A percentile compares a stretch with the other conserved stretches of the same genome.
These are phyloP conservation scores for Microctonus aethiopoides DNA, from an alignment of 2,888 invertebrate species.

Conservation along the genomic window DNA sequence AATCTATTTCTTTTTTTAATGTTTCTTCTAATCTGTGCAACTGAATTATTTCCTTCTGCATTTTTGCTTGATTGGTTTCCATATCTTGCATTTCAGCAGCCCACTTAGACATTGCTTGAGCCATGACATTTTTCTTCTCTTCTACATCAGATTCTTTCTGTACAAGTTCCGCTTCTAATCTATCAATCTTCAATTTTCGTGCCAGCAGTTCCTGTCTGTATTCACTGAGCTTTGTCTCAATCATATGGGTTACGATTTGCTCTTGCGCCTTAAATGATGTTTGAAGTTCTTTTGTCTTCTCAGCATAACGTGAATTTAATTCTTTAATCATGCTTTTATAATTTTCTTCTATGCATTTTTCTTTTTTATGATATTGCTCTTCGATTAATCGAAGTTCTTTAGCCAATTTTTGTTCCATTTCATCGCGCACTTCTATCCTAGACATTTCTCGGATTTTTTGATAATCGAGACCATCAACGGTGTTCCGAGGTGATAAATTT, in stretches of 20 bases:
- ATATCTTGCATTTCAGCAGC: conserved; percentile 57
- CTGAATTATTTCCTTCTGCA: conserved; percentile 68
- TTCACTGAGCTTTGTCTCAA: conserved; percentile 63
- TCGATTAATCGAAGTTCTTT: conserved; percentile 73
- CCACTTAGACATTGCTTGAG: conserved; percentile 61
- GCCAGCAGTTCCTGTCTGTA: conserved; percentile 52
- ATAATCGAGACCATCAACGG: conserved; percentile 55
- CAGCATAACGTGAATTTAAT: conserved; percentile 68
- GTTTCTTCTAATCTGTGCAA: conserved; percentile 68
- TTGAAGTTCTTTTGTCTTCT: conserved; percentile 70
- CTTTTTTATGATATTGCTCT: conserved; percentile 69
- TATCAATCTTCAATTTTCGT: conserved; percentile 58
- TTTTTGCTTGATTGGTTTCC: conserved; percentile 61
- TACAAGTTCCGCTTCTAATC: conserved; percentile 69
- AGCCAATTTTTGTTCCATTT: conserved; percentile 76
- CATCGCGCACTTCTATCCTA: conserved; percentile 74
- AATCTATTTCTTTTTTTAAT: conserved; percentile 68
- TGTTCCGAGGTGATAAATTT: conserved; percentile 53
- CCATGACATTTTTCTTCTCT: conserved; percentile 68
- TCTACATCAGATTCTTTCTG: conserved; percentile 70
- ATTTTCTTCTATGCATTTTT: conserved; percentile 70
- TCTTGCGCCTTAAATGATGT: conserved; percentile 71
- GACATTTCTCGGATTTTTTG: conserved; percentile 69
- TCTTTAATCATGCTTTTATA: conserved; percentile 68
- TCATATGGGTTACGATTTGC: conserved; percentile 68